Evolutionary conservation across 2,888 invertebrate genomes (phyloP).

Genomic region (Chalcis sispes): DNA sequence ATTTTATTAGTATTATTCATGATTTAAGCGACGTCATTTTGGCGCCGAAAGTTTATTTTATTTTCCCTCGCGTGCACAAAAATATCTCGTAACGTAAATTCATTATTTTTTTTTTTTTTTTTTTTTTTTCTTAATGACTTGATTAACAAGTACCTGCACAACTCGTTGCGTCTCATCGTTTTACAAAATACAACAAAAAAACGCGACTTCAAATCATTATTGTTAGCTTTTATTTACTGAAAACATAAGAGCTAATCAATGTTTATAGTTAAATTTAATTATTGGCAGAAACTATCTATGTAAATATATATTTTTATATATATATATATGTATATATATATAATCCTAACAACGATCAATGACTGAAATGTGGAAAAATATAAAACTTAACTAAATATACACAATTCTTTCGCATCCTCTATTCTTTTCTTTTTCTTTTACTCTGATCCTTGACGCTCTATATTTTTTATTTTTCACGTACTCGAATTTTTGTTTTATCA

Average conservation of each 20-base stretch:
- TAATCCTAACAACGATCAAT: slow-evolving; percentile 74
- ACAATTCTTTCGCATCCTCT: slow-evolving; percentile 65
- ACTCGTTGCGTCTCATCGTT: slow-evolving; percentile 32
- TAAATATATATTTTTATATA: too few species aligned
- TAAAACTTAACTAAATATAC: slow-evolving; percentile 76
- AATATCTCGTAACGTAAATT: slow-evolving; percentile 29
- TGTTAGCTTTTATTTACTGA: slow-evolving; percentile 19
- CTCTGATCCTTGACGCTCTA: too few species aligned
- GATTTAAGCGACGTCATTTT: not conserved
- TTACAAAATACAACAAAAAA: slow-evolving; percentile 35
- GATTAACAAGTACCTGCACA: slow-evolving; percentile 36
- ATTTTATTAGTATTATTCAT: slow-evolving; percentile 1
- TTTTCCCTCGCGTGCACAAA: slow-evolving; percentile 18
- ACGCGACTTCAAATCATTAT: slow-evolving; percentile 28
- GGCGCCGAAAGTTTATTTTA: slow-evolving; percentile 17
- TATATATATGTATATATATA: slow-evolving; percentile 55
- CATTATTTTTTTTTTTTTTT: slow-evolving; percentile 10
- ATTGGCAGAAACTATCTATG: slow-evolving; percentile 61
- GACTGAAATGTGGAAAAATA: slow-evolving; percentile 75
- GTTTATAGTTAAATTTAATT: slow-evolving; percentile 53
- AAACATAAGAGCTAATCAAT: slow-evolving; percentile 38
- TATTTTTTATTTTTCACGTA: slow-evolving; percentile 37
- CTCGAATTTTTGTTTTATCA: slow-evolving; percentile 7
- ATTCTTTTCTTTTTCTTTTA: slow-evolving; percentile 51
- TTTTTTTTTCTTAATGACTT: slow-evolving; percentile 28